A percentile compares a stretch with the other conserved stretches of the same genome.
These are phyloP conservation scores for Acipenser oxyrinchus DNA, from an alignment of 2,797 vertebrate genomes.

Conservation along the genomic window DNA sequence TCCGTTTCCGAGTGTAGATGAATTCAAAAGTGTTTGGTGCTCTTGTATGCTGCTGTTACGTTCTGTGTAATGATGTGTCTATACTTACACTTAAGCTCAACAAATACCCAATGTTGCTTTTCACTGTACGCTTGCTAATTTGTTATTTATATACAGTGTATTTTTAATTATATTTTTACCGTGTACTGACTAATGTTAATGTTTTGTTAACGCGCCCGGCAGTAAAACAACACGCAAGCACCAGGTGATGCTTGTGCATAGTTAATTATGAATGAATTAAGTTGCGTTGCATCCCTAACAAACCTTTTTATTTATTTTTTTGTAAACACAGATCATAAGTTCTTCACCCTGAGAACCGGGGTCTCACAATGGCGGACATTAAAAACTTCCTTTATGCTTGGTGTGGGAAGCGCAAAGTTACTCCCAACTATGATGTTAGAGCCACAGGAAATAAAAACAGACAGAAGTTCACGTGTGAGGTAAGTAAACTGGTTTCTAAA, in stretches of 20 bases:
- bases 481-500: slow-evolving; percentile 30
- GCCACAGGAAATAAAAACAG: slow-evolving; percentile 82
- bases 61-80: no score
- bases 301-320: neutral
- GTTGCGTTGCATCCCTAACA: neutral
- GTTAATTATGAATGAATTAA: neutral
- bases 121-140: no score
- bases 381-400: slow-evolving; percentile 94
- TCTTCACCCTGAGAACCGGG: slow-evolving; percentile 8
- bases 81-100: no score
- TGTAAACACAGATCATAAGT: neutral
- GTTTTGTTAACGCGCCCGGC: no score
- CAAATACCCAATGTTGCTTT: no score
- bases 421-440: slow-evolving; percentile 80
- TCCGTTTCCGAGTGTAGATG: no score
- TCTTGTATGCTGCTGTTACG: no score
- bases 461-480: slow-evolving; percentile 89
- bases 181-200: no score
- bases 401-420: slow-evolving; percentile 85
- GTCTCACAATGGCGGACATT: slow-evolving; percentile 75
- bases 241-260: neutral
- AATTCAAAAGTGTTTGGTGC: no score
- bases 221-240: no score
- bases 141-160: no score
- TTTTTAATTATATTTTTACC: no score